Evolutionary conservation across 1,140 invertebrate genomes (phyloP), one percentile per base, ranked within the genome.

Genomic region (Centruroides vittatus): DNA sequence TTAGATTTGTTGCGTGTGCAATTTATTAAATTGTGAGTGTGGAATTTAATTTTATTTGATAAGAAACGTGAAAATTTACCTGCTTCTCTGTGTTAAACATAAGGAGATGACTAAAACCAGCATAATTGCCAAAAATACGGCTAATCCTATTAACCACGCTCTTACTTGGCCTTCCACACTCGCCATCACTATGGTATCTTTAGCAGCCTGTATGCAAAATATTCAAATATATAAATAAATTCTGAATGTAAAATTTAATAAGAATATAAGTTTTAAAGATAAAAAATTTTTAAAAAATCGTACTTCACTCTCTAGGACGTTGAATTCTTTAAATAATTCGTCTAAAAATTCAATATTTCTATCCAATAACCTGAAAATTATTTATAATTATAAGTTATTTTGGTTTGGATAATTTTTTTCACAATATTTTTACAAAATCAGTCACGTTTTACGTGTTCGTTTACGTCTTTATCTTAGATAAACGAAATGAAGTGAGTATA

Each of bases 291-390:
- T n/a, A 12, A 52, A 58, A 57, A 56, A 69, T 70, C 23, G 23
- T 67, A 74, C 74, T 64, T 72, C 80, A 65, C 73, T 71, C 47
- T 73, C 63, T 35, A 76, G 57, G n/a, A 77, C 72, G 64, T 77
- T 75, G 61, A 76, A 76, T 55, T 83, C 84, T 78, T 95, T 95
- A 73, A 96, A 93, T 10, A 97, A 72, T 50, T 78, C 78, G 75
- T 94, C 88, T 53, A 97, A 75, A 67, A 84, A 84, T 72, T 93
- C 89, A 58, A 93, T 92, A 73, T 94, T 93, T 66, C 88, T 82
- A 73, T 96, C 93, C 9, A 96, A 88, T 23, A 93, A 71, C 65
- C 84, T 83, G 57, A 89, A 78, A 61, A 58, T 13, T 46, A 35
- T 35, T n/a, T 35, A 49, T n/a, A n/a, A n/a, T n/a, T n/a, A n/a